These are phyloP conservation scores for Lepidurus apus DNA, from an alignment of 1,140 invertebrate genomes.

Conservation along the genomic window DNA sequence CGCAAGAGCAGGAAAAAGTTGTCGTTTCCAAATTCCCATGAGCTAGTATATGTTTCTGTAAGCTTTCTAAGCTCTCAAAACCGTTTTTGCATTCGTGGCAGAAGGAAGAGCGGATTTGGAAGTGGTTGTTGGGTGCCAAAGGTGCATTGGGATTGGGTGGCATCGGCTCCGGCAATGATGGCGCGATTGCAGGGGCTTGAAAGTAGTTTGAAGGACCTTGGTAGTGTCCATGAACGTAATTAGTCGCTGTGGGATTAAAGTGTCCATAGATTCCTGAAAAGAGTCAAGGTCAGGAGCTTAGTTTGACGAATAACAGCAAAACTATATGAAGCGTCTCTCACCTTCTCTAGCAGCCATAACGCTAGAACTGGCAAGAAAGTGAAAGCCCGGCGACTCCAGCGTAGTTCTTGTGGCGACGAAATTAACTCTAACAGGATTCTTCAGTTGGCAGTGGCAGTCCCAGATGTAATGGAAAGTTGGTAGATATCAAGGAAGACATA, in stretches of 20 bases:
- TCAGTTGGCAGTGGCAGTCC: neutral
- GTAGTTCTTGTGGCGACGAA: neutral
- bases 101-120: constrained; percentile 6
- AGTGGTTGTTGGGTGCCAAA: neutral
- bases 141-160: neutral
- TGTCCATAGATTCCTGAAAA: constrained; percentile 9
- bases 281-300: neutral
- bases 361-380: neutral
- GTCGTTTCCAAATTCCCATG: constrained; percentile 1
- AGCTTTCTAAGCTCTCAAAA: constrained; percentile 7
- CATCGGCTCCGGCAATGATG: constrained; percentile 10
- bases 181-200: constrained; percentile 8
- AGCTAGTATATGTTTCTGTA: neutral
- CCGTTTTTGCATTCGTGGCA: constrained; percentile 14
- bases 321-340: neutral
- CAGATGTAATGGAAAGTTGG: neutral
- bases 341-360: constrained; percentile 12
- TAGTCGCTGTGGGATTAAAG: constrained; percentile 3
- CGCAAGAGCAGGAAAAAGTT: neutral
- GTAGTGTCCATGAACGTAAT: neutral
- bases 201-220: constrained; percentile 16
- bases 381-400: constrained; percentile 11
- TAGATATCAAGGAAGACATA: neutral
- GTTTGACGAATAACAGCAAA: neutral
- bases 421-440: neutral